These are phyloP conservation scores for Crotalus tigris DNA, from an alignment of 2,113 vertebrate species.

Conservation along the genomic window DNA sequence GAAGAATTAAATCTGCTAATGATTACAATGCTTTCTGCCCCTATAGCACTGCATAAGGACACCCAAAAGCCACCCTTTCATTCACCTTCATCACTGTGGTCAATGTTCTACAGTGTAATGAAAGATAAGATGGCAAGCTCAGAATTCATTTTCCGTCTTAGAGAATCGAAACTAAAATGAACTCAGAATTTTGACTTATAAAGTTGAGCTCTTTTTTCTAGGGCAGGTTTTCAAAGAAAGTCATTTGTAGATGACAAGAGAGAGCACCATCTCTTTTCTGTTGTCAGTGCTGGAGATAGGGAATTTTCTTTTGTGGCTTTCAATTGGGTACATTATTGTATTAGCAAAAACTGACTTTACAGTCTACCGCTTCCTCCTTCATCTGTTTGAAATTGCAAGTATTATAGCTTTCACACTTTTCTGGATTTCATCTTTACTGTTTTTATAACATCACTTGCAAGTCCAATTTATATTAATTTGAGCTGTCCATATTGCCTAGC, in stretches of 20 bases:
- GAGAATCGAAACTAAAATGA: neutral
- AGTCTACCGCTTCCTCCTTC: neutral
- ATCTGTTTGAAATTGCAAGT: neutral
- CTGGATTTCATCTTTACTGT: neutral
- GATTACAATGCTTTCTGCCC: neutral
- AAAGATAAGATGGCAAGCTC: neutral
- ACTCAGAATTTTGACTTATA: neutral
- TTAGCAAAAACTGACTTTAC: neutral
- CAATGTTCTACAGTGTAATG: neutral
- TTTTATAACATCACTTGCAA: neutral
- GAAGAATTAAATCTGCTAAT: neutral
- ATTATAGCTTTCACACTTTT: neutral
- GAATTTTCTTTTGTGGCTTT: neutral
- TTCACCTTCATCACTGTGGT: neutral
- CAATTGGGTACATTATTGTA: neutral
- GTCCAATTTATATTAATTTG: neutral
- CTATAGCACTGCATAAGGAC: neutral
- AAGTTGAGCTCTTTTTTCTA: neutral
- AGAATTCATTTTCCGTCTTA: neutral
- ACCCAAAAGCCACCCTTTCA: neutral
- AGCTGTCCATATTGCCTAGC: neutral
- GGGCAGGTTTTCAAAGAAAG: neutral
- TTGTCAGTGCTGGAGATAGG: neutral
- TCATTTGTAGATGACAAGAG: neutral
- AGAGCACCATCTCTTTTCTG: neutral